Conservation (phyloP, 2,113 vertebrate genomes). For the Percopsis transmontana region DNA sequence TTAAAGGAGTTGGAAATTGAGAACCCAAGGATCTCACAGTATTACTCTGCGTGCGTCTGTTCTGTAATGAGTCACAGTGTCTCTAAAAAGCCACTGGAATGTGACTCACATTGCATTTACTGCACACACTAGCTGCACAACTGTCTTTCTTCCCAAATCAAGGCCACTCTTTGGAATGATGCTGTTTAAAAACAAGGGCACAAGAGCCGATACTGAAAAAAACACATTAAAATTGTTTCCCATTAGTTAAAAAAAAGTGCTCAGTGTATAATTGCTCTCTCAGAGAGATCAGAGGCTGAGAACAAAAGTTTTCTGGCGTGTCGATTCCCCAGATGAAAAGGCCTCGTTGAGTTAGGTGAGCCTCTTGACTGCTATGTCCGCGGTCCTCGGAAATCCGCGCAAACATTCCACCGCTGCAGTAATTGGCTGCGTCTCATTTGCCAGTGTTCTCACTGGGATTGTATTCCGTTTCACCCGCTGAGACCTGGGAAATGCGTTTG, state of each 20-base stretch:
- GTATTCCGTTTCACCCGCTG: slow-evolving; percentile 92
- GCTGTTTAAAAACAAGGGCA: slow-evolving; percentile 66
- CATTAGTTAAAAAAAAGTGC: slow-evolving; percentile 64
- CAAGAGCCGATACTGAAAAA: slow-evolving; percentile 32
- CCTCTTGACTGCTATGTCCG: not conserved
- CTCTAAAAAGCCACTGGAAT: slow-evolving; percentile 28
- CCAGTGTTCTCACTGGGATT: slow-evolving; percentile 73
- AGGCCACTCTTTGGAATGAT: slow-evolving; percentile 77
- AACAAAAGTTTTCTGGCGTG: slow-evolving; percentile 32
- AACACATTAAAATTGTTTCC: slow-evolving; percentile 46
- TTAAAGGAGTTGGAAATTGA: slow-evolving; percentile 10
- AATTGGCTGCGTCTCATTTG: slow-evolving; percentile 56
- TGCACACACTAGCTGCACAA: slow-evolving; percentile 35
- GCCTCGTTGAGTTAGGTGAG: slow-evolving; percentile 15
- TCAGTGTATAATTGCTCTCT: slow-evolving; percentile 66
- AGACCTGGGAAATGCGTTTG: slow-evolving; percentile 90
- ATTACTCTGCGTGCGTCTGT: not conserved
- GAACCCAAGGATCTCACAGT: slow-evolving; percentile 24
- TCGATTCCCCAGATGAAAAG: slow-evolving; percentile 19
- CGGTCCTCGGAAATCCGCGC: slow-evolving; percentile 7
- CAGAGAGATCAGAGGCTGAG: slow-evolving; percentile 45
- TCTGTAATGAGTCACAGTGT: slow-evolving; percentile 35
- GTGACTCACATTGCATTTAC: slow-evolving; percentile 38
- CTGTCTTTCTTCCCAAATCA: slow-evolving; percentile 20
- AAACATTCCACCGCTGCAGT: slow-evolving; percentile 8